phyloP scores from a whole-genome alignment of 2,113 vertebrate genomes.

The Notarius lentiginosus region DNA sequence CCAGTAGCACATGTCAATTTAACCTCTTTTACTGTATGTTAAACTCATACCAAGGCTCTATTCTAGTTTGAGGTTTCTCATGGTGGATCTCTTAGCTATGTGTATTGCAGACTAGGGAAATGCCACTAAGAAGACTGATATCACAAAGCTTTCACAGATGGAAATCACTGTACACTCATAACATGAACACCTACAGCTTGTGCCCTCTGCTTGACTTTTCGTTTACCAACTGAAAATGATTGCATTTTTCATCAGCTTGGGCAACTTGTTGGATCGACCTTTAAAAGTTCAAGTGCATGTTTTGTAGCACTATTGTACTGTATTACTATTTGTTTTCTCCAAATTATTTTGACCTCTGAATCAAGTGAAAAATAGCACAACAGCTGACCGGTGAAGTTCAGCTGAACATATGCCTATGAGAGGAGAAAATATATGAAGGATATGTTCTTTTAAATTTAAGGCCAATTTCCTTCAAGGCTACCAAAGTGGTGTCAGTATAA shows the following conservation, averaged over 20 bases:
- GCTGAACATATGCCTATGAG: constrained; percentile 53
- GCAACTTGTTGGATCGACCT: background rate
- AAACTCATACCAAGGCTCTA: background rate
- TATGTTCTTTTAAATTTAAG: constrained; percentile 51
- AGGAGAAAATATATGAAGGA: constrained; percentile 61
- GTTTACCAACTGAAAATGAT: constrained; percentile 32
- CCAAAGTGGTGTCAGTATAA: constrained; percentile 57
- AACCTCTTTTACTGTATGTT: constrained; percentile 3
- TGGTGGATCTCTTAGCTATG: background rate
- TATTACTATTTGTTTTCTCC: background rate
- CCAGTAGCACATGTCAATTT: background rate
- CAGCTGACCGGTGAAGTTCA: constrained; percentile 64
- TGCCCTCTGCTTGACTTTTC: constrained; percentile 52
- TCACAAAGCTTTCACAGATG: constrained; percentile 39
- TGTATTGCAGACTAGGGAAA: constrained; percentile 31
- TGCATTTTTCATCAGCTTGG: background rate
- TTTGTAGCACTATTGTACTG: background rate
- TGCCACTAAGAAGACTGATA: constrained; percentile 39
- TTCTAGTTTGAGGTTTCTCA: constrained; percentile 1
- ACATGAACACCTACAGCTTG: constrained; percentile 37
- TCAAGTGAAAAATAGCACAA: constrained; percentile 57
- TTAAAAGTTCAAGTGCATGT: background rate
- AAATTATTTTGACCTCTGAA: background rate
- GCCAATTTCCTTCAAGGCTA: constrained; percentile 56
- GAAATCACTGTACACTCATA: constrained; percentile 48